A percentile compares a stretch with the other conserved stretches of the same genome.
phyloP scores from a whole-genome alignment of 2,113 vertebrate genomes.

The Picathartes gymnocephalus region DNA sequence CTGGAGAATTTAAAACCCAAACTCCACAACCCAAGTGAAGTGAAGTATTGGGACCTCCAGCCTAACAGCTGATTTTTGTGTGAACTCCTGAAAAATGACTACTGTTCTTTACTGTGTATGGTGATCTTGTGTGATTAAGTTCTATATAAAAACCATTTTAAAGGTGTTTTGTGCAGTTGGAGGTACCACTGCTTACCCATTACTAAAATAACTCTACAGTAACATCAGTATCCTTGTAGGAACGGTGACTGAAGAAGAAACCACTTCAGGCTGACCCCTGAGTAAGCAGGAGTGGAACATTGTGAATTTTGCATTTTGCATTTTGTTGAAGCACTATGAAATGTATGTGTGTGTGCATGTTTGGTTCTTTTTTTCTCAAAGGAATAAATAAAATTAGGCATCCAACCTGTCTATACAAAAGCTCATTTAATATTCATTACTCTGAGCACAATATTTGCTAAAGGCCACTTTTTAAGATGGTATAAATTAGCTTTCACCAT shows the following conservation, averaged over 20 bases:
- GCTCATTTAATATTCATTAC: not conserved
- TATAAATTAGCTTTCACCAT: not conserved
- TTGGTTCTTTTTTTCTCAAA: not conserved
- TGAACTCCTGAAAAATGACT: not conserved
- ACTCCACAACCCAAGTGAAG: not conserved
- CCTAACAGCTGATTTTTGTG: not conserved
- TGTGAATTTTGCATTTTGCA: not conserved
- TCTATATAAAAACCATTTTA: not conserved
- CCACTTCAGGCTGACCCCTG: not conserved
- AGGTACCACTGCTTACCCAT: not conserved
- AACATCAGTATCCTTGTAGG: not conserved
- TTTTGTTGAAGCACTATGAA: not conserved
- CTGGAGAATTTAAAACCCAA: not conserved
- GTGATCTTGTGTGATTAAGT: not conserved
- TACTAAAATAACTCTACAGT: not conserved
- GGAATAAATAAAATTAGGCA: not conserved
- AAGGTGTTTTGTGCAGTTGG: not conserved
- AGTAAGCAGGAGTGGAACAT: not conserved
- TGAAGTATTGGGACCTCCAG: not conserved
- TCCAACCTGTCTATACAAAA: not conserved
- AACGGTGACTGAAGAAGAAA: not conserved
- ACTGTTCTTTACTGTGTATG: not conserved
- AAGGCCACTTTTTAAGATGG: not conserved
- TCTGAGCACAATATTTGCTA: not conserved
- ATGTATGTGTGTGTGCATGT: not conserved